These are phyloP conservation scores for Mesorhabditis sp. DNA, from an alignment of 2,888 invertebrate genomes.

Conservation along the genomic window DNA sequence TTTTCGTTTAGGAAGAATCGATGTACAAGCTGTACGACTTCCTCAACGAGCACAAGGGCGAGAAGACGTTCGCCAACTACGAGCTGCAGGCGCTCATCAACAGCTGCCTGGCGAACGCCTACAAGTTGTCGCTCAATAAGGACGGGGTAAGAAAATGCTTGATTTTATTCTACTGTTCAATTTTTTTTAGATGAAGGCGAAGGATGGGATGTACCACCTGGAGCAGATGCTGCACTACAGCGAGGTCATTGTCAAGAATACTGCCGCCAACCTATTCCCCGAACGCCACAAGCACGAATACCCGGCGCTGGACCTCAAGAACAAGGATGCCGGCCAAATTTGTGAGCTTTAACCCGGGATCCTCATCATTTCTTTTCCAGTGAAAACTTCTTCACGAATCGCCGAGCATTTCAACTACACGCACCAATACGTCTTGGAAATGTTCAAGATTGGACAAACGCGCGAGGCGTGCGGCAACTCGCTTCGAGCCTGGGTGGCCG, in stretches of 20 bases:
- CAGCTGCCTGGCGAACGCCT: conserved; percentile 5
- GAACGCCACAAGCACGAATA: not conserved
- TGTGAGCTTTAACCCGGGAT: not conserved
- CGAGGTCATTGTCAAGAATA: conserved; percentile 4
- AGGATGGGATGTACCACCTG: not conserved
- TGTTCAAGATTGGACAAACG: conserved; percentile 2
- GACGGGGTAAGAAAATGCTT: not conserved
- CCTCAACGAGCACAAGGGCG: not conserved
- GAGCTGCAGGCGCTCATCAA: not conserved
- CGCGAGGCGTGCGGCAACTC: not conserved
- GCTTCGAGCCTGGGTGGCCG: not conserved
- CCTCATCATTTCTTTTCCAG: not conserved
- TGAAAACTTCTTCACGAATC: not conserved
- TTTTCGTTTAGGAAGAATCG: not conserved
- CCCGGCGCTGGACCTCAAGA: not conserved
- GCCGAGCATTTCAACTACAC: not conserved
- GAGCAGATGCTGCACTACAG: not conserved
- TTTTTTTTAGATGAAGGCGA: not conserved
- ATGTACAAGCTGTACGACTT: not conserved
- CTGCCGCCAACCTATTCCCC: not conserved
- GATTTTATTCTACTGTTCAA: not conserved
- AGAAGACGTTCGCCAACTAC: conserved; percentile 2
- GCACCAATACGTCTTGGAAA: not conserved
- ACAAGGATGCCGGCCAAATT: not conserved
- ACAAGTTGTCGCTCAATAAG: not conserved